These are phyloP conservation scores for Leuctra nigra DNA, from an alignment of 2,888 invertebrate species.

Conservation along the genomic window DNA sequence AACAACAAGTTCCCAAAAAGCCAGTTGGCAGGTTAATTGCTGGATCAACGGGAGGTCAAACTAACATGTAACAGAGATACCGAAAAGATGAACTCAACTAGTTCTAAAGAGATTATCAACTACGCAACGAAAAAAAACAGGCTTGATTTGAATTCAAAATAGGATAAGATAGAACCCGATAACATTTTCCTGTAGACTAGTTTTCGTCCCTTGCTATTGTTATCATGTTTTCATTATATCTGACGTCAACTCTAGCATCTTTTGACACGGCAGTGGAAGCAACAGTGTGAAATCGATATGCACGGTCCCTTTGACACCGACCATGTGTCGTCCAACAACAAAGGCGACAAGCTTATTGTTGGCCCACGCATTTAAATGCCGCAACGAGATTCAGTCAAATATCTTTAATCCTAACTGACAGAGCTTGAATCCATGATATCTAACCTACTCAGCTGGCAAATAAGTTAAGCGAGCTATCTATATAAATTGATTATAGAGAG, in stretches of 20 bases:
- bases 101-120: not conserved
- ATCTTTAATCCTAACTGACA: conserved; percentile 9
- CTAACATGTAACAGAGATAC: not conserved
- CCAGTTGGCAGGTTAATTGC: conserved; percentile 23
- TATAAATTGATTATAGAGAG: not conserved
- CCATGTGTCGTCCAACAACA: conserved; percentile 3
- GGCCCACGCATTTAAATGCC: not conserved
- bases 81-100: not conserved
- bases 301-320: conserved; percentile 10
- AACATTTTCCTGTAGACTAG: not conserved
- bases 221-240: not conserved
- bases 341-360: conserved; percentile 9
- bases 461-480: conserved; percentile 11
- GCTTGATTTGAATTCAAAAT: not conserved
- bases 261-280: conserved; percentile 23
- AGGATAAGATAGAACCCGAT: not conserved
- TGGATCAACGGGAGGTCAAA: conserved; percentile 19
- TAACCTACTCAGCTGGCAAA: conserved; percentile 8
- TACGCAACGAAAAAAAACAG: no score
- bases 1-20: not conserved
- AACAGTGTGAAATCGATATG: conserved; percentile 23
- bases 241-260: conserved; percentile 13
- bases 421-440: conserved; percentile 7
- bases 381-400: not conserved
- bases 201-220: not conserved